A percentile compares a stretch with the other conserved stretches of the same genome.
phyloP scores from a whole-genome alignment of 2,888 invertebrate species.

The Chesias legatella region DNA sequence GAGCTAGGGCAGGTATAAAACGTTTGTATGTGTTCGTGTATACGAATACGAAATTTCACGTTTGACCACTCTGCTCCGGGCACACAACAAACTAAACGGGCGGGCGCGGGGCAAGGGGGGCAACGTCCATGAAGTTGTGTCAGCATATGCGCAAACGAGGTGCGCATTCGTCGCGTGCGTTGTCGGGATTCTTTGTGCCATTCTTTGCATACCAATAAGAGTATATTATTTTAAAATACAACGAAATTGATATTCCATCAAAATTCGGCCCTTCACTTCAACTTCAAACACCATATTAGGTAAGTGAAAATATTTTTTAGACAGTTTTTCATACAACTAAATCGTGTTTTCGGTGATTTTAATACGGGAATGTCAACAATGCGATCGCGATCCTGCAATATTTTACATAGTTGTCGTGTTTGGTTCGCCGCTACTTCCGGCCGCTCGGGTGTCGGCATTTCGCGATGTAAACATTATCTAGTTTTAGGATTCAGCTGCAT shows the following conservation, averaged over 20 bases:
- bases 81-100: slow-evolving; percentile 67
- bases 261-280: slow-evolving; percentile 83
- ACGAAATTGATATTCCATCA: slow-evolving; percentile 83
- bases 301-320: slow-evolving; percentile 83
- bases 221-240: slow-evolving; percentile 87
- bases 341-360: slow-evolving; percentile 81
- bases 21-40: slow-evolving; percentile 61
- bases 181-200: slow-evolving; percentile 98
- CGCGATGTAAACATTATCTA: slow-evolving; percentile 80
- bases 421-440: slow-evolving; percentile 82
- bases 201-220: slow-evolving; percentile 96
- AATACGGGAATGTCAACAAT: slow-evolving; percentile 86
- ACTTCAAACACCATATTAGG: slow-evolving; percentile 85
- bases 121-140: slow-evolving; percentile 83
- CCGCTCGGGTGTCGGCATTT: slow-evolving; percentile 78
- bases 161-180: slow-evolving; percentile 93
- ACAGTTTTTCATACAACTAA: slow-evolving; percentile 82
- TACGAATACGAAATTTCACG: slow-evolving; percentile 75
- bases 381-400: slow-evolving; percentile 88
- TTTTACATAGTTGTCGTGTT: slow-evolving; percentile 89
- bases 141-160: slow-evolving; percentile 89
- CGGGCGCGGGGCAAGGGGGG: slow-evolving; percentile 74
- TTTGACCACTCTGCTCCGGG: slow-evolving; percentile 75
- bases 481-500: slow-evolving; percentile 67
- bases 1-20: slow-evolving; percentile 73